These are phyloP conservation scores for Iguana delicatissima DNA, from an alignment of 2,797 vertebrate species.

Conservation along the genomic window DNA sequence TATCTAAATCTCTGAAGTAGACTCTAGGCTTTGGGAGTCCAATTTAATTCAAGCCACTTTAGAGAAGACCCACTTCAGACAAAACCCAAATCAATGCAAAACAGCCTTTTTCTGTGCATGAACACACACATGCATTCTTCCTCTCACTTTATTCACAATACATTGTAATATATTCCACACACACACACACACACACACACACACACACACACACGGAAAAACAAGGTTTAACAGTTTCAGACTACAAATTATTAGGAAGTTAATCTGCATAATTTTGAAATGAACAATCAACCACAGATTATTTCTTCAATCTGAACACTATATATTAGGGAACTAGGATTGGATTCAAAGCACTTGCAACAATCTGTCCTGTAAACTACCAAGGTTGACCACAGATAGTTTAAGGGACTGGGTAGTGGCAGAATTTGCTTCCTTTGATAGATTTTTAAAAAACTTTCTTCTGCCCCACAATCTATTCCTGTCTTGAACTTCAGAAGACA, in stretches of 20 bases:
- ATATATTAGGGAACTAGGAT: neutral
- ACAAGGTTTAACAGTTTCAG: neutral
- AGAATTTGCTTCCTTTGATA: neutral
- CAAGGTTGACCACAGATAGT: neutral
- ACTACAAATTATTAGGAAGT: neutral
- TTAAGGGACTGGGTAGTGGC: neutral
- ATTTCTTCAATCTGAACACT: neutral
- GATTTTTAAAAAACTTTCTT: no score
- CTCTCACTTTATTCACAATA: neutral
- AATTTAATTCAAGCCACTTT: neutral
- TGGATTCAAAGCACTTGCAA: neutral
- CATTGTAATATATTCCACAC: neutral
- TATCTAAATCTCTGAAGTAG: neutral
- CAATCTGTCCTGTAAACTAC: neutral
- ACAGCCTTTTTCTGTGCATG: neutral
- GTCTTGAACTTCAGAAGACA: no score
- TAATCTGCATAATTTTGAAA: neutral
- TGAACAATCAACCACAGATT: neutral
- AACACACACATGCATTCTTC: neutral
- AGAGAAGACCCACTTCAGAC: neutral
- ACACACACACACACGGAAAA: neutral
- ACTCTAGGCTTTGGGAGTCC: neutral
- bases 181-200: neutral
- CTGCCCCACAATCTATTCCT: no score
- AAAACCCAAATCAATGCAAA: neutral